A percentile compares a stretch with the other conserved stretches of the same genome.
These are phyloP conservation scores for Platyrinchus mystaceus DNA, from an alignment of 2,797 vertebrate genomes.

Conservation along the genomic window DNA sequence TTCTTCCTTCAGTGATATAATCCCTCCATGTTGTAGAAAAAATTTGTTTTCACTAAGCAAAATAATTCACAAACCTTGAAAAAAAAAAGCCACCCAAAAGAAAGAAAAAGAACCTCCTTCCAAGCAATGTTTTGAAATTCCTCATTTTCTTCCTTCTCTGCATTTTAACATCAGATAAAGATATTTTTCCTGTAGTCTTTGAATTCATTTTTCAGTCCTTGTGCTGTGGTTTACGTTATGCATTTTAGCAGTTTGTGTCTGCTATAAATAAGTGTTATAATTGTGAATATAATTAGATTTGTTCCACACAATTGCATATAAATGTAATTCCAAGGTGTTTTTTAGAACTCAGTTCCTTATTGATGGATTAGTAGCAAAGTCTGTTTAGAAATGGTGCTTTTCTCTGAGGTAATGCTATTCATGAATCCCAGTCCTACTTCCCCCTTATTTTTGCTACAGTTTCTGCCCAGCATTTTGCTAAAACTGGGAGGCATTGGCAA, in stretches of 20 bases:
- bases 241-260: constrained; percentile 37
- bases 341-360: constrained; percentile 19
- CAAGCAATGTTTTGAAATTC: not conserved
- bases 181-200: not conserved
- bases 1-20: not conserved
- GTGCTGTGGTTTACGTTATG: constrained; percentile 12
- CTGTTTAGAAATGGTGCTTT: constrained; percentile 5
- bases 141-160: not conserved
- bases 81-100: not conserved
- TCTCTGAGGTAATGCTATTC: constrained; percentile 31
- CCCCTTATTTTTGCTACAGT: not conserved
- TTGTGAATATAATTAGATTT: constrained; percentile 64
- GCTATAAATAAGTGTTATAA: constrained; percentile 57
- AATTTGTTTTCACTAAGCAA: not conserved
- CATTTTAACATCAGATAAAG: not conserved
- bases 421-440: not conserved
- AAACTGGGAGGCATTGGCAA: constrained; percentile 43
- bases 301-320: constrained; percentile 38
- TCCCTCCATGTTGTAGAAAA: not conserved
- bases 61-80: not conserved
- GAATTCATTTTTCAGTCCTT: not conserved
- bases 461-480: constrained; percentile 33
- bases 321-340: constrained; percentile 39
- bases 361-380: constrained; percentile 25
- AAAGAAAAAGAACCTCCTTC: not conserved